Evolutionary conservation across 2,797 vertebrate species (phyloP), one percentile per base, ranked within the genome.

Genomic region (Hydrophis major): DNA sequence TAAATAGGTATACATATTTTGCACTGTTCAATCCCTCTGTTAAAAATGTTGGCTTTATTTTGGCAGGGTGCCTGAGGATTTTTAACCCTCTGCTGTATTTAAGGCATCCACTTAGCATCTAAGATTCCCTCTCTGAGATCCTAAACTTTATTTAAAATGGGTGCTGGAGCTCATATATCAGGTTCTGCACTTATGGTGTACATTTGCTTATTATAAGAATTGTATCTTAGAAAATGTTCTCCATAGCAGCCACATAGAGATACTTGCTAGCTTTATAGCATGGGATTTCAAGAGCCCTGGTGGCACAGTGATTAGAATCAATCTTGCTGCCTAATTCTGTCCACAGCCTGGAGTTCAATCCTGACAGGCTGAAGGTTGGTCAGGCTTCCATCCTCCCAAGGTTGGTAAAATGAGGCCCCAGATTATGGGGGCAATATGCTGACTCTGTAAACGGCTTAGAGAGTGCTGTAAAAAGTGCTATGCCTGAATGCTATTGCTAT

Each of bases 231-330:
- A 59, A 88, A 59, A 13, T 59, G 37, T 42, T 55, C 18, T 78
- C 42, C 47, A 57, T 53, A 16, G 20, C 66, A 66, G 50, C n/a
- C 50, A 25, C 0, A 0, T 14, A 47, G 13, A 7, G 20, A 89
- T 95, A 91, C n/a, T 93, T 27, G 60, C 25, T 4, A 94, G 95
- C 83, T 87, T 27, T 86, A 13, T 37, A 90, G 5, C 0, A 3
- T 89, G 86, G 6, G 92, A 47, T 92, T 69, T 32, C 14, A 69
- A 69, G 66, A 69, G 5, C 14, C 66, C 66, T 69, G 14, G n/a
- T 69, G n/a, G 66, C 13, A 13, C n/a, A 69, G n/a, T 32, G 28
- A 69, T 32, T 69, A 32, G 28, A 69, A 69, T 32, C n/a, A 69
- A n/a, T 32, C 18, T 18, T 32, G n/a, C n/a, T 69, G 27, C n/a